phyloP scores from a whole-genome alignment of 1,140 invertebrate genomes.

The Listronotus bonariensis region DNA sequence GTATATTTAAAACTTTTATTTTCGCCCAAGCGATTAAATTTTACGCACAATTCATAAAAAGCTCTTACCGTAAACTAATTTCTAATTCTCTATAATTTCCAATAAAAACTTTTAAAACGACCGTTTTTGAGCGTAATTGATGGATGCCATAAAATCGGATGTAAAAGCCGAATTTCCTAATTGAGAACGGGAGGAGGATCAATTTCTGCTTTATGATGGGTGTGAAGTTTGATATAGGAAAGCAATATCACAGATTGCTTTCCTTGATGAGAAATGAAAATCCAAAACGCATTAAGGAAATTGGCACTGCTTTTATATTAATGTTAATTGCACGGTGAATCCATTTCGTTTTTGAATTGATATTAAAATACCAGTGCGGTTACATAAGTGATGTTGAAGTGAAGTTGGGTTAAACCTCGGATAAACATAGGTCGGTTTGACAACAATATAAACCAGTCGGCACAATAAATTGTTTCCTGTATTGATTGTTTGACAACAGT shows the following conservation, averaged over 20 bases:
- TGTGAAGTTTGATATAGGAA: slow-evolving; percentile 55
- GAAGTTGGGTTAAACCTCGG: neutral
- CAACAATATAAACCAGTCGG: too few species aligned
- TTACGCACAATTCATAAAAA: neutral
- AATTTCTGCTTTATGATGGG: slow-evolving; percentile 52
- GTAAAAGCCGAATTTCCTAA: slow-evolving; percentile 55
- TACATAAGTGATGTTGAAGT: neutral
- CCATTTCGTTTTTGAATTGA: slow-evolving; percentile 47
- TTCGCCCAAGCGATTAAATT: too few species aligned
- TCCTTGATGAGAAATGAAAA: slow-evolving; percentile 57
- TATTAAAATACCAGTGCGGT: slow-evolving; percentile 43
- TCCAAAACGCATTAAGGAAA: slow-evolving; percentile 56
- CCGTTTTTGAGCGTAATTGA: slow-evolving; percentile 41
- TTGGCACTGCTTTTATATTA: slow-evolving; percentile 56
- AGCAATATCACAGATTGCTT: slow-evolving; percentile 55
- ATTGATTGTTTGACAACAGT: too few species aligned
- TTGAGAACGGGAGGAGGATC: slow-evolving; percentile 50
- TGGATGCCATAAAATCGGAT: slow-evolving; percentile 47
- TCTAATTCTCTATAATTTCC: slow-evolving; percentile 18
- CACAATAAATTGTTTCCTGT: too few species aligned
- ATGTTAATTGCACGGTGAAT: slow-evolving; percentile 52
- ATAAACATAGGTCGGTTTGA: too few species aligned
- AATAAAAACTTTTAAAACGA: slow-evolving; percentile 29
- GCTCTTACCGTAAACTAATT: slow-evolving; percentile 16
- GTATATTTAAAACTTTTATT: too few species aligned